phyloP scores from a whole-genome alignment of 2,113 vertebrate genomes.

The Triplophysa dalaica region DNA sequence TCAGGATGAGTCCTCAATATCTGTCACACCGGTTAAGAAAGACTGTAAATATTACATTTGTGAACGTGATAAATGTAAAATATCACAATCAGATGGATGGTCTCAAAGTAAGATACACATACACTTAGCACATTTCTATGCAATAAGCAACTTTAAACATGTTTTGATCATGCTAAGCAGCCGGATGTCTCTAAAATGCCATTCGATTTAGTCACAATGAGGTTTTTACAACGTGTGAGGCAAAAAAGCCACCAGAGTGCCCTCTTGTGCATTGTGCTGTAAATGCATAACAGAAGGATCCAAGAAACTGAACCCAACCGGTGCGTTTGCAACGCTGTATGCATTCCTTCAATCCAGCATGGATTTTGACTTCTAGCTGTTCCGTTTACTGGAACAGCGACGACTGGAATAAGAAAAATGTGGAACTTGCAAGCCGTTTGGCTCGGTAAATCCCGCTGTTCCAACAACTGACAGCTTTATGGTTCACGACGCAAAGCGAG shows the following conservation, averaged over 20 bases:
- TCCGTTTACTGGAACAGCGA: slow-evolving; percentile 23
- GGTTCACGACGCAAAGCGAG: slow-evolving; percentile 42
- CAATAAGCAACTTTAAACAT: too few relatives aligned
- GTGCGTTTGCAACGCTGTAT: background rate
- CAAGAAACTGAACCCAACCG: background rate
- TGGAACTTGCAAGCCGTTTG: slow-evolving; percentile 22
- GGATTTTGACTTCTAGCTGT: background rate
- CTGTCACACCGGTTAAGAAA: too few relatives aligned
- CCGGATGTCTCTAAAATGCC: background rate
- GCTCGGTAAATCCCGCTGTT: slow-evolving; percentile 39
- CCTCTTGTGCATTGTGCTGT: slow-evolving; percentile 38
- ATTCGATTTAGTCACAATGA: slow-evolving; percentile 7
- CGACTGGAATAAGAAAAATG: slow-evolving; percentile 20
- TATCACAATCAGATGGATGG: too few relatives aligned
- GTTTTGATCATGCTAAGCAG: too few relatives aligned
- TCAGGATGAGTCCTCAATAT: too few relatives aligned
- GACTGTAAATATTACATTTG: too few relatives aligned
- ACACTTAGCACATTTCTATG: too few relatives aligned
- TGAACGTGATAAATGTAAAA: too few relatives aligned
- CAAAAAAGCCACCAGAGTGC: slow-evolving; percentile 26
- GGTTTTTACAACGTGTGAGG: slow-evolving; percentile 5
- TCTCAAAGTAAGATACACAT: too few relatives aligned
- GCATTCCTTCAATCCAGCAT: background rate
- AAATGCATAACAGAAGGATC: slow-evolving; percentile 3
- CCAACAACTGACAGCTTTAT: slow-evolving; percentile 53